These are phyloP conservation scores for Philonicus albiceps DNA, from an alignment of 2,888 invertebrate genomes.

Conservation along the genomic window DNA sequence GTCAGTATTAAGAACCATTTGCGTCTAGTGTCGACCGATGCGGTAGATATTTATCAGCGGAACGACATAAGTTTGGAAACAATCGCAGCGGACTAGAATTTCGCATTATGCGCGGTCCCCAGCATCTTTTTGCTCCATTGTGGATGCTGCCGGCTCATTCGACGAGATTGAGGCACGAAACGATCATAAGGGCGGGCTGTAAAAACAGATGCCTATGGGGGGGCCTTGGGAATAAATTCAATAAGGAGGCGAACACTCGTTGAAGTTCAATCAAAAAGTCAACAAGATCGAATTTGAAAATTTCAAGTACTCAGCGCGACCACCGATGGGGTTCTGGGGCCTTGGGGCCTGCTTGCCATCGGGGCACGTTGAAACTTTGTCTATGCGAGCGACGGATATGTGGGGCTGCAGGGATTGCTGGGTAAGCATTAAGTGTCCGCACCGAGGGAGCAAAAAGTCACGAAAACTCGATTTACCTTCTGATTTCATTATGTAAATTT, in stretches of 20 bases:
- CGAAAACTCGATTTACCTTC: conserved; percentile 48
- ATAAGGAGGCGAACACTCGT: conserved; percentile 46
- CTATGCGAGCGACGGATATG: background rate
- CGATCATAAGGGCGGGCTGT: background rate
- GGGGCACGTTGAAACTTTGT: conserved; percentile 22
- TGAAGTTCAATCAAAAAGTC: conserved; percentile 49
- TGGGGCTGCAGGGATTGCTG: background rate
- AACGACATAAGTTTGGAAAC: background rate
- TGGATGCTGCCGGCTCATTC: background rate
- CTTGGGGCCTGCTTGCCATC: background rate
- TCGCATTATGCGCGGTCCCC: background rate
- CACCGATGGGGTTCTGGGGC: background rate
- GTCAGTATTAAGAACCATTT: background rate
- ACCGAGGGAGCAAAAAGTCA: conserved; percentile 44
- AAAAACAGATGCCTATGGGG: conserved; percentile 3
- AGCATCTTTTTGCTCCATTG: background rate
- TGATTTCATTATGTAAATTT: conserved; percentile 48
- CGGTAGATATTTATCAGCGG: background rate
- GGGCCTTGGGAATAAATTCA: conserved; percentile 43
- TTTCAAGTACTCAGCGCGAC: background rate
- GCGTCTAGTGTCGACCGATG: background rate
- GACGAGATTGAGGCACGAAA: conserved; percentile 20
- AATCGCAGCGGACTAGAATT: background rate
- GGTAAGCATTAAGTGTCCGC: conserved; percentile 37
- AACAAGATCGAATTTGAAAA: conserved; percentile 49